Evolutionary conservation across 2,888 invertebrate genomes (phyloP).

Genomic region (Hermodice carunculata): DNA sequence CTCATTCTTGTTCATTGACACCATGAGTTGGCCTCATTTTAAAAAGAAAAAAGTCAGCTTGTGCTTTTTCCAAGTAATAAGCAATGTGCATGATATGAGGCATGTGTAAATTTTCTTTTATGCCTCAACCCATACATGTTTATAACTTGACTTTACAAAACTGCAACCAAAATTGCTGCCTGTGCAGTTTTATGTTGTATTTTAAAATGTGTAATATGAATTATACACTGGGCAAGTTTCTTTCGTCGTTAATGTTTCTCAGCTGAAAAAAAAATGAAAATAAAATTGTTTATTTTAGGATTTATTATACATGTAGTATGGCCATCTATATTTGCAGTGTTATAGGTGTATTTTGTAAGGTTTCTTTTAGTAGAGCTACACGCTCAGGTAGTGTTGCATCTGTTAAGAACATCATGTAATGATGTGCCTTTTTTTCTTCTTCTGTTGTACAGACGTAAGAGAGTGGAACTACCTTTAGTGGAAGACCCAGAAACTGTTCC

Average conservation of each 20-base stretch:
- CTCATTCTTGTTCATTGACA: no score
- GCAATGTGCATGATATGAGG: no score
- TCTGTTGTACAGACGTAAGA: constrained; percentile 66
- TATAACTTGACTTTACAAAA: no score
- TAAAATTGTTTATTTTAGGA: not conserved
- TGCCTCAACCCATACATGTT: no score
- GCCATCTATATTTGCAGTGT: constrained; percentile 35
- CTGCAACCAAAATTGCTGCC: no score
- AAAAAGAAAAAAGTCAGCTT: constrained; percentile 16
- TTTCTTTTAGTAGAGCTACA: constrained; percentile 25
- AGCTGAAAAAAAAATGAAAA: constrained; percentile 36
- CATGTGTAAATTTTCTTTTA: no score
- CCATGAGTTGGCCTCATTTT: not conserved
- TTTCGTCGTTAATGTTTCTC: no score
- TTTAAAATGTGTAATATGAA: no score
- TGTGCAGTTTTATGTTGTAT: no score
- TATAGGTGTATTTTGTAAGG: constrained; percentile 38
- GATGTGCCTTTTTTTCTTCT: constrained; percentile 12
- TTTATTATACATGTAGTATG: constrained; percentile 27
- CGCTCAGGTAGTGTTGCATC: constrained; percentile 21
- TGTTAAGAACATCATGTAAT: no score
- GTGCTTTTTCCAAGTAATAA: constrained; percentile 16
- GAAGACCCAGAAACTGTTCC: constrained; percentile 65
- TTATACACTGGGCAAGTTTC: no score
- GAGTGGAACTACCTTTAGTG: constrained; percentile 73